Evolutionary conservation across 2,113 vertebrate species (phyloP).

Genomic region (Actinemys pallida): DNA sequence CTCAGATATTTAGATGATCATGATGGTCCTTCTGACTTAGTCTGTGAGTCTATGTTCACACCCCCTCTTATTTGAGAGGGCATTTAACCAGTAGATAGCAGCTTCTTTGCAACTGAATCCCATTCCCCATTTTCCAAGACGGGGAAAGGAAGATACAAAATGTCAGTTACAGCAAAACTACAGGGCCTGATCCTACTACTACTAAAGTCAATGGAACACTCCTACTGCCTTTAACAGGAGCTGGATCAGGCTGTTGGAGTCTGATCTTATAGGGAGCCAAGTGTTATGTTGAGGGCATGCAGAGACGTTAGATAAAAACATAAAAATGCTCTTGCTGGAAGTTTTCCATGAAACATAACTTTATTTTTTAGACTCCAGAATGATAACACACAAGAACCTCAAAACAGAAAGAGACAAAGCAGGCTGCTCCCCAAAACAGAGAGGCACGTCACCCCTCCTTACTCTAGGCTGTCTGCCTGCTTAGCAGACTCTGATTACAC

Average conservation of each 20-base stretch:
- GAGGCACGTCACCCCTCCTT: neutral
- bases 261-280: neutral
- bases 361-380: neutral
- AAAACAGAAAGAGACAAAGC: neutral
- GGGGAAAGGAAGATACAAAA: neutral
- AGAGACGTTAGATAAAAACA: neutral
- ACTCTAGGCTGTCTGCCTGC: neutral
- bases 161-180: neutral
- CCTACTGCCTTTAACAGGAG: neutral
- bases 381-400: neutral
- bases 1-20: neutral
- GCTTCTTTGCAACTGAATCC: neutral
- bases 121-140: neutral
- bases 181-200: neutral
- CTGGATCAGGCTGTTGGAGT: neutral
- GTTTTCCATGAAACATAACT: neutral
- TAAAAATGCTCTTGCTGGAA: neutral
- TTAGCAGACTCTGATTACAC: neutral
- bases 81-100: neutral
- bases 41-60: neutral
- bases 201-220: neutral
- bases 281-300: neutral
- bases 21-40: too few relatives aligned
- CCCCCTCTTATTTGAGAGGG: neutral
- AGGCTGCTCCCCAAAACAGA: neutral